Percentiles rank a stretch among this genome's conserved stretches.
These are phyloP conservation scores for Drepana arcuata DNA, from an alignment of 1,140 invertebrate species.

Conservation along the genomic window DNA sequence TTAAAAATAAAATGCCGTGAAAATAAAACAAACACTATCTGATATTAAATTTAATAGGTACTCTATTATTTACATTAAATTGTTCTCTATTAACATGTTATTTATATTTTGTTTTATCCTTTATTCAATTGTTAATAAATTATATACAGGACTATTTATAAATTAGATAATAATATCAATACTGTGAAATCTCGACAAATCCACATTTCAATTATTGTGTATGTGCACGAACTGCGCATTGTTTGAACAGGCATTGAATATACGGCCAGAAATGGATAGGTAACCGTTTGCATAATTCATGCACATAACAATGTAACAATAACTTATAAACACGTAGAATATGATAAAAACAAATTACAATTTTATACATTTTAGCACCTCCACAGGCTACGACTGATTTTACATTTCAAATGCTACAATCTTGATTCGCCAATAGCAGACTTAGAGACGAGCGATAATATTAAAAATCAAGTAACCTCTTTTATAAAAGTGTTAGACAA, in stretches of 20 bases:
- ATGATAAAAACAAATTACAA: conserved; percentile 28
- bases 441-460: no score
- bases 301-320: conserved; percentile 17
- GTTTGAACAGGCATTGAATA: no score
- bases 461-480: no score
- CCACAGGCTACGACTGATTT: conserved; percentile 45
- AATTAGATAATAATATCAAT: conserved; percentile 51
- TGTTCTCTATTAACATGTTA: conserved; percentile 70
- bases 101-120: conserved; percentile 61
- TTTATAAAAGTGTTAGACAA: no score
- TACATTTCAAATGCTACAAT: no score
- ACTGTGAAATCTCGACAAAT: conserved; percentile 58
- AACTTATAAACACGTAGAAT: conserved; percentile 30
- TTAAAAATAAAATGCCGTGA: no score
- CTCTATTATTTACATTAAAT: conserved; percentile 71
- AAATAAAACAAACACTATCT: conserved; percentile 53
- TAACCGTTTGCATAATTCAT: conserved; percentile 12
- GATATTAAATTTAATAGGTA: conserved; percentile 72
- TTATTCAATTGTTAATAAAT: conserved; percentile 67
- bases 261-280: no score
- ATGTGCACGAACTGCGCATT: conserved; percentile 10
- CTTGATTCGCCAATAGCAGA: no score
- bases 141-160: conserved; percentile 58
- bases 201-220: conserved; percentile 20
- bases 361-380: conserved; percentile 58